Evolutionary conservation across 2,888 invertebrate genomes (phyloP).

Genomic region (Cryptus viduatorius): DNA sequence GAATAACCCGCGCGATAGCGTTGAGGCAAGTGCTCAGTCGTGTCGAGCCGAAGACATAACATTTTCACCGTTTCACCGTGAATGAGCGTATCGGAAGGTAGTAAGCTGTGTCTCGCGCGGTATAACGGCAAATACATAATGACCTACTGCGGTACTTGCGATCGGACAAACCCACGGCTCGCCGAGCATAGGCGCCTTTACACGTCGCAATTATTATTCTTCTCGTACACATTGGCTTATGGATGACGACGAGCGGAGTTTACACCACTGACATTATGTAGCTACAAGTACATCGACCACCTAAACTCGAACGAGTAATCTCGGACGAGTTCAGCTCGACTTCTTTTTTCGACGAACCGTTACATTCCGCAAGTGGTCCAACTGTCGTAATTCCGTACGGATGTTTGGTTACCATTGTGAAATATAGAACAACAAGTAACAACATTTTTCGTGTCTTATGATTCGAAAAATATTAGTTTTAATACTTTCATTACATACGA

Average conservation of each 20-base stretch:
- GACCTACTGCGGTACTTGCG: constrained; percentile 74
- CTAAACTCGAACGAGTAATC: constrained; percentile 28
- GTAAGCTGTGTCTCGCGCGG: constrained; percentile 57
- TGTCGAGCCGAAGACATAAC: constrained; percentile 1
- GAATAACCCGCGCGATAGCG: constrained; percentile 8
- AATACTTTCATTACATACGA: too few relatives aligned
- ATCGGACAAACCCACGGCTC: neutral
- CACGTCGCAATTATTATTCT: constrained; percentile 32
- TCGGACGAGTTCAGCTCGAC: constrained; percentile 50
- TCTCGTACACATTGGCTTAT: neutral
- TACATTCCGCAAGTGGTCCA: constrained; percentile 30
- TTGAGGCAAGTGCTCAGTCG: neutral
- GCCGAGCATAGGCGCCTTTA: constrained; percentile 42
- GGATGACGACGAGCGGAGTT: constrained; percentile 17
- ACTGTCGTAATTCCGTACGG: neutral
- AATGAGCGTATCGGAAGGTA: constrained; percentile 13
- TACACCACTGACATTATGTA: constrained; percentile 46
- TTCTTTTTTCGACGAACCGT: constrained; percentile 52
- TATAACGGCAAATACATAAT: constrained; percentile 77
- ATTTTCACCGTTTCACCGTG: constrained; percentile 45
- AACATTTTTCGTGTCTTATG: neutral
- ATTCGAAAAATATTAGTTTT: too few relatives aligned
- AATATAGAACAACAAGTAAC: neutral
- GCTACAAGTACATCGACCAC: neutral
- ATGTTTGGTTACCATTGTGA: neutral